Base-by-base conservation (phyloP, 2,113 vertebrate species). In the Microtus pennsylvanicus region DNA sequence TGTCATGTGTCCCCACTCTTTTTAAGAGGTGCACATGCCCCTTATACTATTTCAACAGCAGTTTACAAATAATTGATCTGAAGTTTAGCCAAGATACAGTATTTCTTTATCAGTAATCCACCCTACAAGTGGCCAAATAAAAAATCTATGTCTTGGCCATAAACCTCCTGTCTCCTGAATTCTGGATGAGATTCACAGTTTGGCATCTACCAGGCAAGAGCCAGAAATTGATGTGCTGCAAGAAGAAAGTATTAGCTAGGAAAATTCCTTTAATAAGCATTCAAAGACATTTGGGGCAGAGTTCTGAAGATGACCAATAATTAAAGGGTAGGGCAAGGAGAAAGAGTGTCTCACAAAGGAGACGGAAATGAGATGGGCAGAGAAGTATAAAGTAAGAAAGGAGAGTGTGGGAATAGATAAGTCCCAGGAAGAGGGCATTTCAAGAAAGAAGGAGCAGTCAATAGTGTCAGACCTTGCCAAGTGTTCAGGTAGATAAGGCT, bases 401-500 rank as follows among this genome's bases (percentile, higher is more conserved):
- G 89, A 93, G 93, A 95, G 87, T 65, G 63, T 21, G 0, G 69
- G 50, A 93, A 94, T 55, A 95, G 97, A 97, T 97, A 98, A 97
- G 97, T 97, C 96, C 92, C 89, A 91, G 78, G 35, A 87, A 98
- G 82, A 97, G 97, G 97, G 89, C 95, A 94, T 95, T 97, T 95
- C 93, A 96, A 97, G 97, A 98, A 97, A 98, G 96, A 94, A 94
- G 94, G 63, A 92, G 74, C 96, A 97, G 97, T 98, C 97, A 97
- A 98, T 98, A 98, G 96, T 97, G 97, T 98, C 97, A 97, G 92
- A 96, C 63, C 94, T 94, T 97, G 97, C 97, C 97, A 97, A 98
- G 96, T 98, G 97, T 97, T 98, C 97, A 93, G 93, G 96, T 94
- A 98, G 97, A 98, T 98, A 98, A 98, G 97, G 87, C 82, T 70